A percentile compares a stretch with the other conserved stretches of the same genome.
These are phyloP conservation scores for Sebastes reedi DNA, from an alignment of 2,797 vertebrate species.

Conservation along the genomic window DNA sequence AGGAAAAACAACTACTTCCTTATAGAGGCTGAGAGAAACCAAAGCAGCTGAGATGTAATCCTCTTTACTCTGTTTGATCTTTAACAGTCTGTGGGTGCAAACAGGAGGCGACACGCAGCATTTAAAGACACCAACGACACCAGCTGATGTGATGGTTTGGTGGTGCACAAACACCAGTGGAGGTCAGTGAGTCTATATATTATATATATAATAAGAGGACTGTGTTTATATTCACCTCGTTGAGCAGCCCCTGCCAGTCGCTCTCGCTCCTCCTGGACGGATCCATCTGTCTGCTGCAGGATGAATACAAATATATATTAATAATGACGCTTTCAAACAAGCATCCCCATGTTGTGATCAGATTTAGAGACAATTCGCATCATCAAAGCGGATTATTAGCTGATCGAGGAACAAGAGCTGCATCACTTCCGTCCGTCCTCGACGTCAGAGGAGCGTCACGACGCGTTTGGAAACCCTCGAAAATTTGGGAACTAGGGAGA, in stretches of 20 bases:
- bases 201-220: too few species aligned
- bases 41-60: neutral
- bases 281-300: conserved; percentile 74
- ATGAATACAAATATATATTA: neutral
- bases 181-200: neutral
- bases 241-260: conserved; percentile 93
- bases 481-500: neutral
- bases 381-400: conserved; percentile 40
- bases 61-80: neutral
- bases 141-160: neutral
- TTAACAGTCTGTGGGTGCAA: neutral
- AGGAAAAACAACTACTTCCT: conserved; percentile 33
- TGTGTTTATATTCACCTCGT: conserved; percentile 85
- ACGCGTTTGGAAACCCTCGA: conserved; percentile 35
- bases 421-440: conserved; percentile 59
- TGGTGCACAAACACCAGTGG: neutral
- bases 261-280: conserved; percentile 85
- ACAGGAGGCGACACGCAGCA: neutral
- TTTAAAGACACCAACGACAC: neutral
- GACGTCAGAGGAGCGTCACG: conserved; percentile 52
- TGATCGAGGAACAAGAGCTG: neutral
- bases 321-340: neutral
- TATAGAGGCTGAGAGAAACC: neutral
- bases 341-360: neutral
- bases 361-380: conserved; percentile 13